These are phyloP conservation scores for Apolygus lucorum DNA, from an alignment of 1,140 invertebrate genomes.

Conservation along the genomic window DNA sequence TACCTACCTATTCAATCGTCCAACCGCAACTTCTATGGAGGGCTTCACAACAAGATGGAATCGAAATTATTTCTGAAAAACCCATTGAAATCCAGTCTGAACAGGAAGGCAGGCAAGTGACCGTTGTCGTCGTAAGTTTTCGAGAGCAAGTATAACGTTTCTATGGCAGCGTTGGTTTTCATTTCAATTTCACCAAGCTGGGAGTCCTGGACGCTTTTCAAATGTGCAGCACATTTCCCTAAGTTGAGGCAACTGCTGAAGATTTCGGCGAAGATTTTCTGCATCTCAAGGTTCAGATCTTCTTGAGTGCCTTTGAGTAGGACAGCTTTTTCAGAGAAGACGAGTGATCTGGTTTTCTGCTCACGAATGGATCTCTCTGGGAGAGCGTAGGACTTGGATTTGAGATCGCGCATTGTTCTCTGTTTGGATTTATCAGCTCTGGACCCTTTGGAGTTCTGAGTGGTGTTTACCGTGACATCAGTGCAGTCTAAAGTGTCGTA, in stretches of 20 bases:
- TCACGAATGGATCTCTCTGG: too few species aligned
- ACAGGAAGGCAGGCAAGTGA: neutral
- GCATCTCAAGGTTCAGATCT: neutral
- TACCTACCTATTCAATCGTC: too few species aligned
- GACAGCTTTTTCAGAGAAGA: neutral
- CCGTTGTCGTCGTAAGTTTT: neutral
- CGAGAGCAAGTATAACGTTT: neutral
- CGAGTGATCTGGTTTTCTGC: neutral
- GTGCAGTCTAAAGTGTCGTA: too few species aligned
- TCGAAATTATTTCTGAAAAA: too few species aligned
- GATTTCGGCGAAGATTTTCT: neutral
- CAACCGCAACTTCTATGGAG: too few species aligned
- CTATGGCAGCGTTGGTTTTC: neutral
- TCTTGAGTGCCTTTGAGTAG: neutral
- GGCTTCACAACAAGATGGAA: too few species aligned
- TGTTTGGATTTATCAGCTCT: neutral
- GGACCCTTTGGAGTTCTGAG: neutral
- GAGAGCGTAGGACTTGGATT: too few species aligned
- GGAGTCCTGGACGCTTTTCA: neutral
- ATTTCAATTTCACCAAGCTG: neutral
- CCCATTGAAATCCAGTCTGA: neutral
- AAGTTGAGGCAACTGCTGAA: neutral
- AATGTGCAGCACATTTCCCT: neutral
- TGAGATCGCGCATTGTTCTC: too few species aligned
- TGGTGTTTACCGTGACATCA: neutral